These are phyloP conservation scores for Torymus aiolomorphi DNA, from an alignment of 2,888 invertebrate species.

Conservation along the genomic window DNA sequence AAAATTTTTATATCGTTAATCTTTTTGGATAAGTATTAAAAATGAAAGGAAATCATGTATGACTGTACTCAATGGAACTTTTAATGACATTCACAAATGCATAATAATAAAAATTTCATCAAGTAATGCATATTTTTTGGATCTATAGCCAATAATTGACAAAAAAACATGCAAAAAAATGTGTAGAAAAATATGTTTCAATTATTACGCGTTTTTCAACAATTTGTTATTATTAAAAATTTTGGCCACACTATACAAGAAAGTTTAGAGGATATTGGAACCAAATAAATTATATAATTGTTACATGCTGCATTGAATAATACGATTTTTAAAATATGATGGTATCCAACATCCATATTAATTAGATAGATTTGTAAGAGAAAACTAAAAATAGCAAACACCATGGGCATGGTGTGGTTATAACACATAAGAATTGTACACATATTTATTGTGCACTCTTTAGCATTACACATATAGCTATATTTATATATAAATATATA, in stretches of 20 bases:
- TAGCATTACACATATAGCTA: too few relatives aligned
- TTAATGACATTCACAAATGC: constrained; percentile 31
- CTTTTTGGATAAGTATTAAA: constrained; percentile 30
- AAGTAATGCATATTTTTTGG: constrained; percentile 6
- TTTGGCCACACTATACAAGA: not conserved
- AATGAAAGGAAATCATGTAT: constrained; percentile 40
- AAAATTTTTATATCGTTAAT: constrained; percentile 39
- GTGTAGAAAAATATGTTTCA: too few relatives aligned
- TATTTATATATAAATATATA: too few relatives aligned
- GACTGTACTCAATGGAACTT: constrained; percentile 24
- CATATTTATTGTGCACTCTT: too few relatives aligned
- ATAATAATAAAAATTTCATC: constrained; percentile 10
- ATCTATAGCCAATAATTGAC: not conserved
- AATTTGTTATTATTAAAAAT: not conserved
- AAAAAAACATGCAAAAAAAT: constrained; percentile 26
- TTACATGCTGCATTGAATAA: too few relatives aligned
- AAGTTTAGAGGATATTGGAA: not conserved
- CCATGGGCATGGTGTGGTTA: too few relatives aligned
- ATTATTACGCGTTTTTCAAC: too few relatives aligned
- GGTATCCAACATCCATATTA: constrained; percentile 32
- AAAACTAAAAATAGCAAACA: constrained; percentile 21
- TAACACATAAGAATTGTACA: too few relatives aligned
- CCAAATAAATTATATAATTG: not conserved
- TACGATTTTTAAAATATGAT: too few relatives aligned
- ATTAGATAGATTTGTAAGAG: not conserved